Base-by-base conservation (phyloP, 2,113 vertebrate species). In the Coreoperca whiteheadi region DNA sequence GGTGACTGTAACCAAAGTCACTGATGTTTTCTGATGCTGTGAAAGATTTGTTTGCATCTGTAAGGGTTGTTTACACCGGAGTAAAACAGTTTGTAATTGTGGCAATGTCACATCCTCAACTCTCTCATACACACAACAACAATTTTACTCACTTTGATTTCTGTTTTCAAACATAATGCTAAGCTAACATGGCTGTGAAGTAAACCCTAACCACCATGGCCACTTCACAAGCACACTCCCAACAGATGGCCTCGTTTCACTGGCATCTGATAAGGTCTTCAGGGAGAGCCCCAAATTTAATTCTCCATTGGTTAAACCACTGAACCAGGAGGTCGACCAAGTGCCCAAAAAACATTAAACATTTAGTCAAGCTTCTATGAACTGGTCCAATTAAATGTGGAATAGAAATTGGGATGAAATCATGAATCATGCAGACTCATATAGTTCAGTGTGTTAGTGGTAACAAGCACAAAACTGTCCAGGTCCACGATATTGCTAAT, bases 291-390 rank as follows among this genome's bases (percentile, higher is more conserved):
- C 84, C 64, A 69, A 48, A 88, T 91, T 75, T 82, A 82, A 86
- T 90, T 92, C 87, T 87, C 86, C 81, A 89, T 59, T 86, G 87
- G 87, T 87, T 91, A 43, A 87, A 83, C 54, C 74, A 79, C 86
- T 90, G 87, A 91, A 91, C 81, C 84, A 89, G 69, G 87, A 89
- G 69, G 87, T 84, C 66, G 23, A 84, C 79, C 69, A 86, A 89
- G 85, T 60, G 71, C 50, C 83, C 60, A 69, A 77, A 74, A 79
- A 81, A 65, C 72, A 78, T 70, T 54, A 25, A 85, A 75, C 75
- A 78, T 87, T 84, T 86, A 78, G 81, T 83, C 69, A 85, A 79
- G 79, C 82, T 68, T 72, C 87, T 15, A 23, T 74, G 67, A 87
- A 54, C 65, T 79, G 63, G 77, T 75, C 78, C 81, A 81, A 79